A percentile compares a stretch with the other conserved stretches of the same genome.
Evolutionary conservation across 2,888 invertebrate species (phyloP).

Genomic region (Lochmaea capreae): DNA sequence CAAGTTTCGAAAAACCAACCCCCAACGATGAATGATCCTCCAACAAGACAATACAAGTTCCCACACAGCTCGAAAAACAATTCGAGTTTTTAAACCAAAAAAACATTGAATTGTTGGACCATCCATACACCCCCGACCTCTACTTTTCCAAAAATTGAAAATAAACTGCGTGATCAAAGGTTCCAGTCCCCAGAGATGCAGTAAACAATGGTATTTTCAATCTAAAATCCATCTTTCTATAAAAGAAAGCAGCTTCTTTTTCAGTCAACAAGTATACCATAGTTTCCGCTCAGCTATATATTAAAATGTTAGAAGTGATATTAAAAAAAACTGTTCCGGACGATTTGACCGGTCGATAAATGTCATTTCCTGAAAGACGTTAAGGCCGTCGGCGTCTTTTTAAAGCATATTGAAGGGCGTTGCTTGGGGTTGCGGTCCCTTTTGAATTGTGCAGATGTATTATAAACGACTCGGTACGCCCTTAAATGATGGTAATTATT

Average conservation of each 20-base stretch:
- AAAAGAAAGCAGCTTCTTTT: neutral
- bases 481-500: conserved; percentile 43
- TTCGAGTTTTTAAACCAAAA: too few species aligned
- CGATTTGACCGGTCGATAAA: conserved; percentile 44
- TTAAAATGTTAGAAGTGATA: conserved; percentile 16
- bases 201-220: neutral
- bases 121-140: too few species aligned
- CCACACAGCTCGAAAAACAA: too few species aligned
- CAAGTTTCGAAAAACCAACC: too few species aligned
- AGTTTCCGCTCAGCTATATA: neutral
- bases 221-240: neutral
- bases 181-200: too few species aligned
- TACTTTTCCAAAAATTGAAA: too few species aligned
- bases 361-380: conserved; percentile 40
- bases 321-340: conserved; percentile 37
- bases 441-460: conserved; percentile 47
- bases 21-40: too few species aligned
- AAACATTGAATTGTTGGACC: too few species aligned
- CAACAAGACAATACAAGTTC: too few species aligned
- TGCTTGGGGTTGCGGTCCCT: conserved; percentile 42
- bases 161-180: too few species aligned
- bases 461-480: conserved; percentile 41
- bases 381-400: conserved; percentile 35
- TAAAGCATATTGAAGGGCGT: conserved; percentile 34
- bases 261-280: neutral